Base-by-base conservation (phyloP, 1,140 invertebrate genomes). In the Tribolium castaneum region DNA sequence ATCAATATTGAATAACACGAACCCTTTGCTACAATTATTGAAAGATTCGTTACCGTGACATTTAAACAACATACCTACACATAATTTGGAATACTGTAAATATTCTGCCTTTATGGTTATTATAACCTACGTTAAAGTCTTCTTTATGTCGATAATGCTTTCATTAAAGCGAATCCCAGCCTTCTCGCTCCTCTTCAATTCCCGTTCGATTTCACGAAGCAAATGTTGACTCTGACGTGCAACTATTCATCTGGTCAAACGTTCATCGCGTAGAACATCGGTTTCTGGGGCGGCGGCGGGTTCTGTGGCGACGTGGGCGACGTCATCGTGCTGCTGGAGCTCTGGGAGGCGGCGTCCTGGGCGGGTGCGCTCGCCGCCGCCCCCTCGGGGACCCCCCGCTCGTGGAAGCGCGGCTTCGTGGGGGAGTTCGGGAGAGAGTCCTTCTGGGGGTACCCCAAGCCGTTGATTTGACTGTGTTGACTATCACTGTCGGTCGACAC, bases 381-480 rank as follows among this genome's bases (percentile, higher is more conserved):
- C 13, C 91, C 91, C 80, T 92, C 91, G 3, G 91, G 91, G 4
- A 92, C 90, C 1, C 91, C 91, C 6, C 91, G 88, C 83, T 92
- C 91, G 6, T 88, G 87, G 56, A 86, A 87, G 45, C 86, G 83
- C 7, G 86, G 83, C 78, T 87, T 87, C 6, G 85, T 86, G 3
- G 81, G 87, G 52, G 86, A 88, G 80, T 86, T 87, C 56, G 75
- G 86, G 70, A 81, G 83, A 30, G 84, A 85, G 72, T 86, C 88
- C 84, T 83, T 89, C 83, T 72, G 85, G 83, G 72, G 74, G 83
- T 76, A 81, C 80, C 82, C 84, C 87, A 83, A 81, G 83, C 84
- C 83, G 87, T 80, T 84, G 6, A 83, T 39, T 51, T 80, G 83
- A 56, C 79, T 83, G 70, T 86, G 82, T 54, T 87, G 81, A 54